Conservation (phyloP, 2,797 vertebrate species). For the Poliocrania exsul region DNA sequence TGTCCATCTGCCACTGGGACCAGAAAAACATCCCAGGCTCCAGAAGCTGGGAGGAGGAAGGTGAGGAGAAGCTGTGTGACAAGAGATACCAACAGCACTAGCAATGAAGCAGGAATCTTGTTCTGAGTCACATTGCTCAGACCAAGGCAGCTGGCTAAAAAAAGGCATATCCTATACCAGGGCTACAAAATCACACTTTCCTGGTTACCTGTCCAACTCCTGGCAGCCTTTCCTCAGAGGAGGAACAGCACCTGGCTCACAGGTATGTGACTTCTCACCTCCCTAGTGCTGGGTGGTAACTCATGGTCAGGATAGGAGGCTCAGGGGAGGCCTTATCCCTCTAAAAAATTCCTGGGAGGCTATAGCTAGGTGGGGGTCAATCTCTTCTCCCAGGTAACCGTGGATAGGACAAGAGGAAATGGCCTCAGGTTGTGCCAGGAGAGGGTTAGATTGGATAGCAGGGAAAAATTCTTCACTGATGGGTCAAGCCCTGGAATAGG, state of each 20-base stretch:
- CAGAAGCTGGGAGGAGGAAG: neutral
- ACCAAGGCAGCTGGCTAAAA: neutral
- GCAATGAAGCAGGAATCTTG: neutral
- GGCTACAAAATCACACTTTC: neutral
- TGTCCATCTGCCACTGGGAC: neutral
- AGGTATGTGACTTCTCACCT: neutral
- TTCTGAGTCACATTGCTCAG: neutral
- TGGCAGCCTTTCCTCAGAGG: neutral
- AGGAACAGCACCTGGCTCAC: neutral
- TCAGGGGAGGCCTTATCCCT: neutral
- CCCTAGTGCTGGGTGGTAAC: neutral
- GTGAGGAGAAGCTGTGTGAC: neutral
- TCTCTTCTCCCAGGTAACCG: neutral
- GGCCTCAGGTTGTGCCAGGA: neutral
- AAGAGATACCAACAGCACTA: neutral
- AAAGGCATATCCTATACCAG: neutral
- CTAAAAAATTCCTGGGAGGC: neutral
- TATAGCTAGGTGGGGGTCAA: accelerated
- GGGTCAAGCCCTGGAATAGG: neutral
- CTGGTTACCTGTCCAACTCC: neutral
- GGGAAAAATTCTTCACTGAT: neutral
- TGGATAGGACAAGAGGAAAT: neutral
- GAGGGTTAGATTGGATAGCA: neutral
- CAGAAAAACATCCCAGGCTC: neutral
- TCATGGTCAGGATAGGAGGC: neutral